Evolutionary conservation across 1,140 invertebrate species (phyloP).

Genomic region (Drosophila kanapiae): DNA sequence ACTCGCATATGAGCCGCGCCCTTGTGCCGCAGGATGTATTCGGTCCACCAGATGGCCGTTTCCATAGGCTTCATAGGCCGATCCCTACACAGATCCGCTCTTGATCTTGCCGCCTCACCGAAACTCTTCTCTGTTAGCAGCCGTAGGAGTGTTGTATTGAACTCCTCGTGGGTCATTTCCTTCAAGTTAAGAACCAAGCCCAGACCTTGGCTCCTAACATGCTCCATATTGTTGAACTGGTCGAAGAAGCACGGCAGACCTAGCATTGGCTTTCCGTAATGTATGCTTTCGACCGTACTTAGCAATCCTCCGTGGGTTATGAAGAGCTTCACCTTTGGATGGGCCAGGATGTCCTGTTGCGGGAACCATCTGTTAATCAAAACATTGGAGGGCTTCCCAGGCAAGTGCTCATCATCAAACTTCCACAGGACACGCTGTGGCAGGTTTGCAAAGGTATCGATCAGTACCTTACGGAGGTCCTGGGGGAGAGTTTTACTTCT

Average conservation of each 20-base stretch:
- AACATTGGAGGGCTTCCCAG: slow-evolving; percentile 87
- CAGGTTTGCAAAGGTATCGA: slow-evolving; percentile 39
- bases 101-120: slow-evolving; percentile 33
- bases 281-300: slow-evolving; percentile 85
- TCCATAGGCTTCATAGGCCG: slow-evolving; percentile 86
- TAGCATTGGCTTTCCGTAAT: slow-evolving; percentile 54
- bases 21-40: slow-evolving; percentile 86
- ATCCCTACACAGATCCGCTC: slow-evolving; percentile 86
- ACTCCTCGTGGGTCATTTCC: slow-evolving; percentile 20
- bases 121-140: slow-evolving; percentile 44
- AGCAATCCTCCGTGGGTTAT: slow-evolving; percentile 87
- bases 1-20: slow-evolving; percentile 85
- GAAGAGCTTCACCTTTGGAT: slow-evolving; percentile 85
- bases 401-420: slow-evolving; percentile 80
- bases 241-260: slow-evolving; percentile 65
- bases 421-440: slow-evolving; percentile 86
- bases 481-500: slow-evolving; percentile 86
- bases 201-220: slow-evolving; percentile 86
- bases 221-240: slow-evolving; percentile 60
- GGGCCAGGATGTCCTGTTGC: slow-evolving; percentile 86
- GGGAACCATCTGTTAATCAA: slow-evolving; percentile 87
- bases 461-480: slow-evolving; percentile 75
- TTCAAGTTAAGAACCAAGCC: slow-evolving; percentile 60
- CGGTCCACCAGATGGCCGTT: slow-evolving; percentile 88
- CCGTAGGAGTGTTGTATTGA: slow-evolving; percentile 9